Percentiles rank a stretch among this genome's conserved stretches.
Conservation (phyloP, 2,888 invertebrate species). For the Epicampocera succincta region DNA sequence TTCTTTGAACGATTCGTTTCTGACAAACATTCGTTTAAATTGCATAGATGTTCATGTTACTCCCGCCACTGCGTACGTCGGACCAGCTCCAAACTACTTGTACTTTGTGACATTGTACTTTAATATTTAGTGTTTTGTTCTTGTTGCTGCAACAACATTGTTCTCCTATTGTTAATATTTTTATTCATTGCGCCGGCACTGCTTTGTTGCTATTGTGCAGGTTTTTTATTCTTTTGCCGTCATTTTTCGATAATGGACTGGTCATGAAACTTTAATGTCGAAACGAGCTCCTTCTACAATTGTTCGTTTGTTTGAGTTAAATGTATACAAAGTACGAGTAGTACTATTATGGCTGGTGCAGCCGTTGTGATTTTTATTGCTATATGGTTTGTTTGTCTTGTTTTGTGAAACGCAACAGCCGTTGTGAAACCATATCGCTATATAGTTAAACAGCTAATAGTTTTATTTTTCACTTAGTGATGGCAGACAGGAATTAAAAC, state of each 20-base stretch:
- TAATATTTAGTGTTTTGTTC: constrained; percentile 22
- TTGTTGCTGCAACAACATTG: constrained; percentile 20
- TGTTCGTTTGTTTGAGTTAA: not conserved
- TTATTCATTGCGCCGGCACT: constrained; percentile 14
- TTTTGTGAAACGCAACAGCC: constrained; percentile 11
- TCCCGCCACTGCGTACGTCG: not conserved
- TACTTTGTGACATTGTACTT: constrained; percentile 36
- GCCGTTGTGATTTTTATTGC: constrained; percentile 9
- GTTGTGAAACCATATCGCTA: constrained; percentile 15
- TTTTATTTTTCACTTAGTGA: constrained; percentile 31
- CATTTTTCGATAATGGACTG: constrained; percentile 49
- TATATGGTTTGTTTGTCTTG: not conserved
- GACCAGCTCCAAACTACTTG: constrained; percentile 27
- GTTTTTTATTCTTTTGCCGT: constrained; percentile 8
- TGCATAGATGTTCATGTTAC: constrained; percentile 6
- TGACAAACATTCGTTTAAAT: not conserved
- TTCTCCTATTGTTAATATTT: constrained; percentile 42
- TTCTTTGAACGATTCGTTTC: constrained; percentile 6
- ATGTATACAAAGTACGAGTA: not conserved
- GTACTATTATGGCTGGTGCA: not conserved
- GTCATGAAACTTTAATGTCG: constrained; percentile 56
- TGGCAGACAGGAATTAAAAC: constrained; percentile 2
- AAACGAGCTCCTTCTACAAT: not conserved
- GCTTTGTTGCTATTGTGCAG: constrained; percentile 17
- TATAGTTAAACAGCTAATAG: constrained; percentile 26